phyloP scores from a whole-genome alignment of 2,797 vertebrate genomes.

The Syndactyla subalaris region DNA sequence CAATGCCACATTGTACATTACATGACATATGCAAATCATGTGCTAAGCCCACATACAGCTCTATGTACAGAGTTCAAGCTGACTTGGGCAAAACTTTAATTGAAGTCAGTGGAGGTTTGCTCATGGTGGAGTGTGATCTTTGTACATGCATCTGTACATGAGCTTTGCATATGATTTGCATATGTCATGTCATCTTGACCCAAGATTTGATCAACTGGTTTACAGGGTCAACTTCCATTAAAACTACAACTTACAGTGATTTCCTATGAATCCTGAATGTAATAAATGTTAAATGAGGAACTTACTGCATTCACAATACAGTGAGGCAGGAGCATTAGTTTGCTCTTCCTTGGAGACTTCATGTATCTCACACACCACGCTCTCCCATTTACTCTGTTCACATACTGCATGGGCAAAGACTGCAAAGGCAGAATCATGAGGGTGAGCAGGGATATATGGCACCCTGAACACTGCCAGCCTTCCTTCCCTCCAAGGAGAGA shows the following conservation, averaged over 20 bases:
- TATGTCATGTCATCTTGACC: constrained; percentile 22
- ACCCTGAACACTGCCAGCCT: not conserved
- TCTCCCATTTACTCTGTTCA: not conserved
- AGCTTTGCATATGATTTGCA: constrained; percentile 26
- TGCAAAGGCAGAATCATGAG: not conserved
- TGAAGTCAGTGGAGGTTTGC: constrained; percentile 22
- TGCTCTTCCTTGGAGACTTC: not conserved
- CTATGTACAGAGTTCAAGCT: not conserved
- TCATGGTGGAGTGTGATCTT: not conserved
- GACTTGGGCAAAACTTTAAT: constrained; percentile 42
- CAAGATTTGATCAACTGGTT: constrained; percentile 29
- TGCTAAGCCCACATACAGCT: not conserved
- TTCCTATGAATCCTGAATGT: not conserved
- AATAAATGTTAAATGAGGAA: constrained; percentile 22
- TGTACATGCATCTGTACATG: not conserved
- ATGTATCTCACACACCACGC: fast-evolving
- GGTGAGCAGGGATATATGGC: not conserved
- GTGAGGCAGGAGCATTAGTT: not conserved
- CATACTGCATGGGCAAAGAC: not conserved
- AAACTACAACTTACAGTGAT: not conserved
- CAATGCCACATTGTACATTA: constrained; percentile 25
- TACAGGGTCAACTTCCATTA: constrained; percentile 34
- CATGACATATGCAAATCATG: constrained; percentile 42
- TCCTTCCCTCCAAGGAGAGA: not conserved
- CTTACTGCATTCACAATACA: not conserved